Base-by-base conservation (phyloP, 2,888 invertebrate species). In the Drosophila buzzatii region DNA sequence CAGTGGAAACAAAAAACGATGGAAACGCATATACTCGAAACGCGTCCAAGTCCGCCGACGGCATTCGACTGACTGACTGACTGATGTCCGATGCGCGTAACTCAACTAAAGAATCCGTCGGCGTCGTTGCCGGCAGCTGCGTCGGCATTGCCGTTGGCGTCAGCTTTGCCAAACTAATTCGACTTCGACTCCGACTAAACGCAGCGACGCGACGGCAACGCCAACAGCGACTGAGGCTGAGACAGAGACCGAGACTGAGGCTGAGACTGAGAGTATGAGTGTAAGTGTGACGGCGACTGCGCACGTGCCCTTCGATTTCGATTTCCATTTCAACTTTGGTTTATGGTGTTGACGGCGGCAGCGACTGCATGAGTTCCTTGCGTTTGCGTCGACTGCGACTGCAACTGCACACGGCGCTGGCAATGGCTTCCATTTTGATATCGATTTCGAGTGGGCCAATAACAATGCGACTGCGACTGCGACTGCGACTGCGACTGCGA, bases 11-110 rank as follows among this genome's bases (percentile, higher is more conserved):
- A 42, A 51, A 51, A 44, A 37, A 20, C 56, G 23, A 42, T 35
- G 42, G 42, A 14, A 55, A 51, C 60, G 56, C 47, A 55, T 16
- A 9, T 45, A 51, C 55, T 52, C 65, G 62, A 73, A 64, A 72
- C 82, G 79, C 91, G 86, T 90, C 83, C 75, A 82, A 77, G 80
- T 82, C 73, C 76, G 81, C 74, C 81, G 82, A 88, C 87, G 87
- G 78, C 85, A 81, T 82, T 90, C 85, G 79, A 81, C 85, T 85
- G 87, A 51, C 51, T 47, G 27, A 91, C 92, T 51, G 33, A 91
- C 91, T 91, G 86, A 89, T 71, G 76, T 70, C 64, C 56, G 64
- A 45, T 56, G 70, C 65, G 18, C 70, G 65, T 60, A 66, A 72
- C 55, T 65, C 70, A 58, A 70, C 65, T 70, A 75, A 51, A 69